Evolutionary conservation across 2,888 invertebrate species (phyloP), one percentile per base, ranked within the genome.

Genomic region (Alloscopus bannaensis): DNA sequence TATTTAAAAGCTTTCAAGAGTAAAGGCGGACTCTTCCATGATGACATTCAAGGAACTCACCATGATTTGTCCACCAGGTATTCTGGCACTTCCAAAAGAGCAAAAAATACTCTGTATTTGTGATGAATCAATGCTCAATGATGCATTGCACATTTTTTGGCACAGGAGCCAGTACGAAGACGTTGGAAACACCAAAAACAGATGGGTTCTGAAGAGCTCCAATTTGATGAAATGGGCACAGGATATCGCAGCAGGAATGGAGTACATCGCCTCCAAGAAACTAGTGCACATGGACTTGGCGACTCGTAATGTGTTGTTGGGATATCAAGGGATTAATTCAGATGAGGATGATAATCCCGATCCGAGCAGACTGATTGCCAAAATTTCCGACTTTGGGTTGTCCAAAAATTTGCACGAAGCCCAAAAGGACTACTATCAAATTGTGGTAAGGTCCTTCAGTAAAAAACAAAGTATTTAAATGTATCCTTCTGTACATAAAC

Each of bases 281-380:
- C 45, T 81, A n/a, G 52, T 83, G 18, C 83, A 83, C 62, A 68
- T 73, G 16, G 83, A 83, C 26, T 52, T 82, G 29, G 83, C 83
- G 29, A 81, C 82, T 0, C 76, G 83, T 31, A 83, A 83, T 60
- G 36, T 83, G 11, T 42, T 83, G 3, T 22, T 83, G 13, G 28
- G 52, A 26, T 50, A 55, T 47, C 22, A 28, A 0, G 55, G 64
- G 0, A n/a, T 16, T 0, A 28, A 40, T 40, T 42, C 42, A 13
- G 26, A 45, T 2, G 24, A 50, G 1, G 36, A 59, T 13, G 45
- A 26, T 16, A 22, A 52, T 22, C 45, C 55, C 3, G 31, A 40
- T n/a, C 68, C 68, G 11, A 42, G 36, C 0, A 11, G 4, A 28
- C 20, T 79, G 11, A 52, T 22, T 50, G 66, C 72, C 0, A 72